Evolutionary conservation across 2,888 invertebrate genomes (phyloP).

Genomic region (Ceriagrion tenellum): DNA sequence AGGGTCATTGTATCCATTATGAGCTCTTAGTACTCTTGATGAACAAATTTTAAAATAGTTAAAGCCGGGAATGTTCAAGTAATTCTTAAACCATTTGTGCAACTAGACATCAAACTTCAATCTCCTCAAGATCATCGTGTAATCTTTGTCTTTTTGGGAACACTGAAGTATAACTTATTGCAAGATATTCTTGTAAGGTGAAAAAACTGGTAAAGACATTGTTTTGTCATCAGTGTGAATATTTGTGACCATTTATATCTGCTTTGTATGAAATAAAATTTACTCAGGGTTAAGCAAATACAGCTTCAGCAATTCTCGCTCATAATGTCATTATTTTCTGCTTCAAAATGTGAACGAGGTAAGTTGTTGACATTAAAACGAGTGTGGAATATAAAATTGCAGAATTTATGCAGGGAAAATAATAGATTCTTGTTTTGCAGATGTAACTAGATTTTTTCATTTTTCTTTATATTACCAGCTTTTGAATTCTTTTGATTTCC

Average conservation of each 20-base stretch:
- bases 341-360: constrained; percentile 5
- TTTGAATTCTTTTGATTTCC: too few species aligned
- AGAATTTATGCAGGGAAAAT: too few species aligned
- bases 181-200: constrained; percentile 67
- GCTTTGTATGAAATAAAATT: constrained; percentile 68
- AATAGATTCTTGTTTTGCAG: too few species aligned
- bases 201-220: constrained; percentile 67
- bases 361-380: constrained; percentile 19
- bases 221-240: constrained; percentile 68
- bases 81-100: constrained; percentile 54
- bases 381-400: not conserved
- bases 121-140: constrained; percentile 64
- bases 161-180: constrained; percentile 57
- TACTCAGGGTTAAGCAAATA: constrained; percentile 68
- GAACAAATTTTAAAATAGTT: constrained; percentile 44
- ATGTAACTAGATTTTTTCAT: too few species aligned
- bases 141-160: constrained; percentile 58
- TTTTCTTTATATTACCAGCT: too few species aligned
- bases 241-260: constrained; percentile 68
- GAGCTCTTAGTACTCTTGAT: constrained; percentile 58
- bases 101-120: constrained; percentile 56
- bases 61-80: constrained; percentile 37
- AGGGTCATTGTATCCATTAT: constrained; percentile 62
- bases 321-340: constrained; percentile 66
- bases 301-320: constrained; percentile 66